These are phyloP conservation scores for Danio rerio DNA, from an alignment of 2,113 vertebrate genomes.

Conservation along the genomic window GRCz12tu NC_133194.1:3885001-3885500, in stretches of 20 bases:
- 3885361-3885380: neutral
- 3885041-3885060: no score
- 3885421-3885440: no score
- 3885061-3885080: no score
- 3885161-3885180: slow-evolving; percentile 15
- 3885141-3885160: neutral
- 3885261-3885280: slow-evolving; percentile 19
- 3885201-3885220: slow-evolving; percentile 17
- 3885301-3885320: neutral
- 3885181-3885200: slow-evolving; percentile 12
- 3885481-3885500: neutral
- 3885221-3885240: slow-evolving; percentile 1
- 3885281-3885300: slow-evolving; percentile 11
- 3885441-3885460: neutral
- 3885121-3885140: no score
- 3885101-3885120: no score
- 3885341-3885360: slow-evolving; percentile 2
- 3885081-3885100: no score
- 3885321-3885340: slow-evolving; percentile 3
- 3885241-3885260: slow-evolving; percentile 13
- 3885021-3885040: no score
- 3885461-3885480: neutral
- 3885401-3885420: no score
- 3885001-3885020: no score
- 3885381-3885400: neutral